These are phyloP conservation scores for Pithecia hirsuta DNA, from an alignment of 2,797 vertebrate genomes.

Conservation along the genomic window DNA sequence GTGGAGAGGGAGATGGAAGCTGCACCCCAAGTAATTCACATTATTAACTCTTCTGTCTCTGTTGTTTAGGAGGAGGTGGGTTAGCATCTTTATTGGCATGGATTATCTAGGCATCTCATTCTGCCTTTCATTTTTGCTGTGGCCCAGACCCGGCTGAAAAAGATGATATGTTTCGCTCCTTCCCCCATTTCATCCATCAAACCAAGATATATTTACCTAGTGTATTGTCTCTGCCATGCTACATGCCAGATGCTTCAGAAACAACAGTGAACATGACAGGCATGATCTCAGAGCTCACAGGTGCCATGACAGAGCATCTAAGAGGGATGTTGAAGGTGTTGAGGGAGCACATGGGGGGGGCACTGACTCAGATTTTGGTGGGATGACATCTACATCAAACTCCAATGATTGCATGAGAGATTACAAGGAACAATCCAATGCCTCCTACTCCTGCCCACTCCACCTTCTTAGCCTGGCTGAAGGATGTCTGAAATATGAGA, in stretches of 20 bases:
- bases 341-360: accelerated
- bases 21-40: accelerated
- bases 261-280: background rate
- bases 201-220: background rate
- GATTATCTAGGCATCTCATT: background rate
- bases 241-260: background rate
- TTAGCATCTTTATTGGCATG: background rate
- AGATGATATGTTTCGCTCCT: background rate
- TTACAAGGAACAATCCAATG: background rate
- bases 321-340: background rate
- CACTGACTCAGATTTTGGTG: background rate
- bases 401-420: background rate
- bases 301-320: background rate
- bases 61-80: background rate
- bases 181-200: background rate
- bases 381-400: background rate
- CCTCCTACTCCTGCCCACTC: background rate
- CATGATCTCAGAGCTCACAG: background rate
- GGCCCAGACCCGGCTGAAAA: background rate
- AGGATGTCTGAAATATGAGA: too few relatives aligned
- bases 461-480: background rate
- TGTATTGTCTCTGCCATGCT: background rate
- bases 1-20: background rate
- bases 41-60: background rate
- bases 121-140: background rate